These are phyloP conservation scores for Guaruba guarouba DNA, from an alignment of 2,113 vertebrate genomes.

Conservation along the genomic window DNA sequence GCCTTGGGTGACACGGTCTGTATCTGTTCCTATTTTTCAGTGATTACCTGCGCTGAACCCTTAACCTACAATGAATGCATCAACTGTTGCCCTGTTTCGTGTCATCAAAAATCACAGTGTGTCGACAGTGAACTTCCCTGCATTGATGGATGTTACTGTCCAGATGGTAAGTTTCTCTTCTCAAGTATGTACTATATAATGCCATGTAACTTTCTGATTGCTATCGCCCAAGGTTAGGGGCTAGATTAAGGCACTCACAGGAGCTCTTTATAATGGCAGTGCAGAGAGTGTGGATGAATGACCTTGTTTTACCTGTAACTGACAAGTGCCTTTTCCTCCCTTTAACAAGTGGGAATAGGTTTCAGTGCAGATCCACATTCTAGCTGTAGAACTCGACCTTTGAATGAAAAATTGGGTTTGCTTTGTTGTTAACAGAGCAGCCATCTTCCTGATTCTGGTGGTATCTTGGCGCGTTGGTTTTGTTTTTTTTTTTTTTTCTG, in stretches of 20 bases:
- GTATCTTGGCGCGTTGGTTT: background rate
- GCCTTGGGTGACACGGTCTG: background rate
- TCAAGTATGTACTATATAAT: background rate
- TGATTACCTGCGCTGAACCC: conserved; percentile 75
- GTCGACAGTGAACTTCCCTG: conserved; percentile 91
- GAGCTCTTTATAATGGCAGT: background rate
- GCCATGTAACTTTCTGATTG: no score
- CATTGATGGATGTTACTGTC: conserved; percentile 94
- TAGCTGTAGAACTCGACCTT: background rate
- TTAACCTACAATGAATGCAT: conserved; percentile 89
- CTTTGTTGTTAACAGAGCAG: background rate
- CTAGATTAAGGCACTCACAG: background rate
- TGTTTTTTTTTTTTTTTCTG: background rate
- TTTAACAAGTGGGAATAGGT: background rate
- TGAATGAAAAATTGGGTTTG: background rate
- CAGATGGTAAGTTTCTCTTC: conserved; percentile 75
- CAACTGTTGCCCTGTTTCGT: conserved; percentile 88
- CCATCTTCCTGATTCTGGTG: background rate
- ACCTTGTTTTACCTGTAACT: background rate
- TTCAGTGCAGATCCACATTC: background rate
- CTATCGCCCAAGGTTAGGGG: rapidly evolving
- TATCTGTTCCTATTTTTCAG: conserved; percentile 48
- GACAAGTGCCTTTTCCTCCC: background rate
- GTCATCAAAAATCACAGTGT: conserved; percentile 80
- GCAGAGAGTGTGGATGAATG: background rate